Percentiles rank a stretch among this genome's conserved stretches.
phyloP scores from a whole-genome alignment of 2,113 vertebrate genomes.

The Chloroceryle aenea region DNA sequence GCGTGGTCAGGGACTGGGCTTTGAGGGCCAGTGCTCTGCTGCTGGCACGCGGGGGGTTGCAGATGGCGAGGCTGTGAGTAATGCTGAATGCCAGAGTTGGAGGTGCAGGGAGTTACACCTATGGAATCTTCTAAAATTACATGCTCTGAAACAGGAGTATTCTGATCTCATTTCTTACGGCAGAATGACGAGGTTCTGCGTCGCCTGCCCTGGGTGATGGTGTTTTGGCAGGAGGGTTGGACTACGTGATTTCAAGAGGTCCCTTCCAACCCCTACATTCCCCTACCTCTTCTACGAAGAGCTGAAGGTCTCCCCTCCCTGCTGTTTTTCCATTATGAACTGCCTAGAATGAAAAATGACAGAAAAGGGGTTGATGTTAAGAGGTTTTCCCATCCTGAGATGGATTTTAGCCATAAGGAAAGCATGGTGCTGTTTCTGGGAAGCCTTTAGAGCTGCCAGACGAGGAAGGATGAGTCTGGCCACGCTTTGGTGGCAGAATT shows the following conservation, averaged over 20 bases:
- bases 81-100: neutral
- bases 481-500: neutral
- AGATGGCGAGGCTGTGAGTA: neutral
- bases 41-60: neutral
- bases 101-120: neutral
- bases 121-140: neutral
- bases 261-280: too few relatives aligned
- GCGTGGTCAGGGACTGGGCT: rapidly evolving
- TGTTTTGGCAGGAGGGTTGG: too few relatives aligned
- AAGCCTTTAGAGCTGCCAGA: neutral
- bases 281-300: neutral
- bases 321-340: rapidly evolving
- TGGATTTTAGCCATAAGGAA: neutral
- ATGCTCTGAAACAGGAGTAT: rapidly evolving
- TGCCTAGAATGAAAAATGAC: neutral
- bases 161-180: neutral
- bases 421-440: neutral
- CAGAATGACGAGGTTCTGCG: neutral
- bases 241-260: too few relatives aligned
- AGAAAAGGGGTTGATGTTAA: neutral
- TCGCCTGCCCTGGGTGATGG: too few relatives aligned
- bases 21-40: neutral
- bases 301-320: neutral
- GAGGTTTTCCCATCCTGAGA: neutral
- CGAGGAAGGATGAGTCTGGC: neutral